phyloP scores from a whole-genome alignment of 2,113 vertebrate genomes.

The Coryphaenoides rupestris region DNA sequence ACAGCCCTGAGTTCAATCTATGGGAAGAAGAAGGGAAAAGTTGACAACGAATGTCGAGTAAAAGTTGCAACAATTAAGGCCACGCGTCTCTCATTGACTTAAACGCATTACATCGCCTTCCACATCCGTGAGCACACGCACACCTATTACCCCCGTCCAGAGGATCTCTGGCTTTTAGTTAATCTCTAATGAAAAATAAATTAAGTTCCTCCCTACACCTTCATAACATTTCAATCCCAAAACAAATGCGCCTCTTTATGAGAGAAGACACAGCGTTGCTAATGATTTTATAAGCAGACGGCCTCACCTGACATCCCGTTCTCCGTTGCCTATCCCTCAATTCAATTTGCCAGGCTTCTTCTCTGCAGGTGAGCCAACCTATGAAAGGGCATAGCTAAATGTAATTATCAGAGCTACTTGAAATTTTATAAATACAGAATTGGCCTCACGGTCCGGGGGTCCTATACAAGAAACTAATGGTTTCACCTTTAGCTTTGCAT shows the following conservation, averaged over 20 bases:
- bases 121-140: too few relatives aligned
- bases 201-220: conserved; percentile 71
- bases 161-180: conserved; percentile 38
- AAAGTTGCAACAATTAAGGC: conserved; percentile 15
- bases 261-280: conserved; percentile 78
- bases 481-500: conserved; percentile 72
- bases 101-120: conserved; percentile 31
- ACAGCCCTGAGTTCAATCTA: too few relatives aligned
- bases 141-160: conserved; percentile 64
- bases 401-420: conserved; percentile 79
- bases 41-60: conserved; percentile 16
- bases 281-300: conserved; percentile 82
- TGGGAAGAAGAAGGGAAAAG: conserved; percentile 5
- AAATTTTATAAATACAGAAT: conserved; percentile 80
- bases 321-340: conserved; percentile 75
- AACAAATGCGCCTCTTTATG: conserved; percentile 80
- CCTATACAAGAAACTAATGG: conserved; percentile 67
- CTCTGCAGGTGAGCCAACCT: conserved; percentile 82
- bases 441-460: conserved; percentile 59
- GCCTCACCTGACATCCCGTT: conserved; percentile 73
- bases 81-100: not conserved
- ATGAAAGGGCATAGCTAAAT: conserved; percentile 83
- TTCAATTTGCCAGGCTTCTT: conserved; percentile 76
- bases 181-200: conserved; percentile 77
- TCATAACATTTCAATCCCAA: conserved; percentile 70